Evolutionary conservation across 2,797 vertebrate species (phyloP).

Genomic region (Epinephelus malabaricus): DNA sequence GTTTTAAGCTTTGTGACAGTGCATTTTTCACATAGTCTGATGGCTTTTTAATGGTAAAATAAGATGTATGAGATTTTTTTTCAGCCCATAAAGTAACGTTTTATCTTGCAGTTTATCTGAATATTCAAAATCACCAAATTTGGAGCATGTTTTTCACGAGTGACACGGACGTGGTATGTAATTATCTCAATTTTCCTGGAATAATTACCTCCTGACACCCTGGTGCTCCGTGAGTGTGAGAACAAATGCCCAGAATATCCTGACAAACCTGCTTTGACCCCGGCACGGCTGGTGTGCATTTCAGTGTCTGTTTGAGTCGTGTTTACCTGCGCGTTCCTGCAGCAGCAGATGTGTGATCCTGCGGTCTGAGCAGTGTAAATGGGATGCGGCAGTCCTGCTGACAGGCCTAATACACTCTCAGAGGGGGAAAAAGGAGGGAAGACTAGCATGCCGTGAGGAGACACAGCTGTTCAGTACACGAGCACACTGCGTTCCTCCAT

Average conservation of each 20-base stretch:
- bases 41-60: background rate
- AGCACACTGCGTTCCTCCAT: conserved; percentile 7
- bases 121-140: background rate
- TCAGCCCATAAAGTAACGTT: background rate
- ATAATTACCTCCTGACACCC: conserved; percentile 16
- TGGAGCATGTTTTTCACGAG: background rate
- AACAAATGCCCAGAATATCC: conserved; percentile 33
- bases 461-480: conserved; percentile 54
- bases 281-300: background rate
- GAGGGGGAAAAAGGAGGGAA: conserved; percentile 9
- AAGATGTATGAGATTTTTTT: background rate
- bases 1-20: background rate
- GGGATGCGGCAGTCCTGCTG: conserved; percentile 61
- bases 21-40: background rate
- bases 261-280: conserved; percentile 38
- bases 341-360: conserved; percentile 65
- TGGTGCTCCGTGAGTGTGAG: conserved; percentile 5
- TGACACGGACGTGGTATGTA: background rate
- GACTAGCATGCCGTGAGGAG: conserved; percentile 24
- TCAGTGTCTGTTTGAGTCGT: conserved; percentile 4
- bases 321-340: conserved; percentile 53
- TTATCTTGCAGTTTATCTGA: conserved; percentile 8
- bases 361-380: conserved; percentile 57
- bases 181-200: conserved; percentile 15
- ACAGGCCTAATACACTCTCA: conserved; percentile 53